phyloP scores from a whole-genome alignment of 2,113 vertebrate genomes.

The Pica pica region DNA sequence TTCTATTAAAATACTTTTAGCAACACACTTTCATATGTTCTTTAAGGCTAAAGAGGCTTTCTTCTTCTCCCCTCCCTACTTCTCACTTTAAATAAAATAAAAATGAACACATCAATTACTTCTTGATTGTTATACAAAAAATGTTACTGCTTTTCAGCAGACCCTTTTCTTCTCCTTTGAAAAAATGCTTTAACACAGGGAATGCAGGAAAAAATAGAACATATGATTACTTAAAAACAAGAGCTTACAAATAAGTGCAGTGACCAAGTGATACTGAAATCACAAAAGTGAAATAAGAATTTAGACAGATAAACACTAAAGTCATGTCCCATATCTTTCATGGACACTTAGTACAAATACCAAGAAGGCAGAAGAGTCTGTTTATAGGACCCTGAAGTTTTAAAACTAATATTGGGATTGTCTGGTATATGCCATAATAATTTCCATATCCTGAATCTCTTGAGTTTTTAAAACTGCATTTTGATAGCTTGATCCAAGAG shows the following conservation, averaged over 20 bases:
- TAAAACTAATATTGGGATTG: conserved; percentile 13
- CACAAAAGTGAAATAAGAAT: not conserved
- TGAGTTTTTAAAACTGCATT: not conserved
- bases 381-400: not conserved
- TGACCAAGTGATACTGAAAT: not conserved
- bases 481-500: conserved; percentile 15
- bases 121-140: not conserved
- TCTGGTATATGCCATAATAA: not conserved
- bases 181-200: not conserved
- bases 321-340: not conserved
- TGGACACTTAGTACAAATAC: not conserved
- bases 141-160: not conserved
- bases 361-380: not conserved
- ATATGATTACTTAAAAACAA: not conserved
- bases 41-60: not conserved
- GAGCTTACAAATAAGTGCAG: not conserved
- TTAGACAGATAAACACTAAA: not conserved
- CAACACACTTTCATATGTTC: not conserved
- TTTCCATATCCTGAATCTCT: conserved; percentile 8
- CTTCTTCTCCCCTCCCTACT: not conserved
- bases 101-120: not conserved
- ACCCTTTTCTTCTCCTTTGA: not conserved
- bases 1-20: not conserved
- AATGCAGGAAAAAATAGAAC: not conserved
- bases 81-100: not conserved